Evolutionary conservation across 2,797 vertebrate species (phyloP), one percentile per base, ranked within the genome.

Genomic region (Mionectes olivaceus): DNA sequence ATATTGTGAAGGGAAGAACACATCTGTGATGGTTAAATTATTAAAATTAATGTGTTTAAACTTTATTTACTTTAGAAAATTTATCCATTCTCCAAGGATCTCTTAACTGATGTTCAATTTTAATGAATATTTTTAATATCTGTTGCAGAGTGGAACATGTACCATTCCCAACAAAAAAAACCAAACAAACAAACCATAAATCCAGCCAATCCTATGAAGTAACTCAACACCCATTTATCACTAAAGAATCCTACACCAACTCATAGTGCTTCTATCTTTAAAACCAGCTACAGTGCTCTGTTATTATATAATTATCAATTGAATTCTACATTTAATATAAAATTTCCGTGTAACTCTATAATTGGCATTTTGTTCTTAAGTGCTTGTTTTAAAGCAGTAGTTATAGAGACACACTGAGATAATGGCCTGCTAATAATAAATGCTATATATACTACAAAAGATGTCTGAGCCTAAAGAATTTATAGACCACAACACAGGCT

Each of bases 11-110:
- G 76, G 76, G 52, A 95, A 23, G 18, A 46, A 83, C 52, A 82
- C 0, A 2, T 63, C 83, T 95, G 81, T 19, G 23, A 93, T 91
- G 94, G 82, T 94, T 96, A 91, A 94, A 95, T 13, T 86, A 77
- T 61, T 95, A 93, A 96, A 97, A 97, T 97, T 74, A 96, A 94
- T 65, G 70, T 71, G n/a, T 85, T 95, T 96, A 93, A 94, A 56
- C 32, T 91, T 95, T 87, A 94, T 97, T 96, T 96, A 96, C 74
- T 83, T 43, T 70, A 78, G 44, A 90, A 69, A 71, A 46, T 64
- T 95, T 94, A 95, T 47, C 43, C 2, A 8, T 94, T 96, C 86
- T 96, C 85, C 35, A 73, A 92, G 68, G 95, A 90, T 60, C 33
- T 50, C 75, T 74, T 95, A 89, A 85, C 49, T 90, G 63, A 95